phyloP scores from a whole-genome alignment of 1,140 invertebrate genomes.

The Drosophila cardini region DNA sequence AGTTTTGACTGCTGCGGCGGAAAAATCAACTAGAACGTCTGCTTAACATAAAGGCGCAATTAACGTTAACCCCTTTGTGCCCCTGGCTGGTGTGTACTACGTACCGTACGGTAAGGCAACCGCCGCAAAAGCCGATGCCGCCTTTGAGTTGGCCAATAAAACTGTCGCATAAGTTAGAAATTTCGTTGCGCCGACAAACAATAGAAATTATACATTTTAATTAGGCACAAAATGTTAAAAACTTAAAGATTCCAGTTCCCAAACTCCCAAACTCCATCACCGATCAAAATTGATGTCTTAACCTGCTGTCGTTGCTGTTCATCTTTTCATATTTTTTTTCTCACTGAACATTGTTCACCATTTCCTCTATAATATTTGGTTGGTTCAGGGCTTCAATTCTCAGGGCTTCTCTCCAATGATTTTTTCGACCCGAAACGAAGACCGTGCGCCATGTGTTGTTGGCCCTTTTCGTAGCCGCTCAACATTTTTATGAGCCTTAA shows the following conservation, averaged over 20 bases:
- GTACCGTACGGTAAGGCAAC: constrained; percentile 29
- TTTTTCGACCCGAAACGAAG: not conserved
- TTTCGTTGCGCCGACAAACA: constrained; percentile 48
- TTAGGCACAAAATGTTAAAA: constrained; percentile 14
- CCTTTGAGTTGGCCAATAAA: constrained; percentile 65
- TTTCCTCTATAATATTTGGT: no score
- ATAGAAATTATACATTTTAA: constrained; percentile 61
- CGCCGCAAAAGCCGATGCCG: constrained; percentile 40
- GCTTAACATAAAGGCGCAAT: constrained; percentile 78
- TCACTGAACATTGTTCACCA: constrained; percentile 25
- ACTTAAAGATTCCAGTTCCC: no score
- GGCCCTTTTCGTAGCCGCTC: constrained; percentile 21
- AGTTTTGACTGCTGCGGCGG: constrained; percentile 47
- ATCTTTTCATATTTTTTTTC: constrained; percentile 7
- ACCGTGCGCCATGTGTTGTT: constrained; percentile 65
- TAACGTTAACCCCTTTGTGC: constrained; percentile 79
- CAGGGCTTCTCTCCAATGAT: constrained; percentile 3
- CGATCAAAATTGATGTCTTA: constrained; percentile 36
- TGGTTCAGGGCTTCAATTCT: constrained; percentile 43
- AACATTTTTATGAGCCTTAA: constrained; percentile 75
- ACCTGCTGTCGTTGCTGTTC: constrained; percentile 24
- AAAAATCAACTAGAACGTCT: constrained; percentile 49
- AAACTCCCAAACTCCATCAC: not conserved
- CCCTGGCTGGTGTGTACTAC: constrained; percentile 2
- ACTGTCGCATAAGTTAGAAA: constrained; percentile 79